Percentiles rank a stretch among this genome's conserved stretches.
Conservation (phyloP, 2,797 vertebrate genomes). For the Gorsachius magnificus region DNA sequence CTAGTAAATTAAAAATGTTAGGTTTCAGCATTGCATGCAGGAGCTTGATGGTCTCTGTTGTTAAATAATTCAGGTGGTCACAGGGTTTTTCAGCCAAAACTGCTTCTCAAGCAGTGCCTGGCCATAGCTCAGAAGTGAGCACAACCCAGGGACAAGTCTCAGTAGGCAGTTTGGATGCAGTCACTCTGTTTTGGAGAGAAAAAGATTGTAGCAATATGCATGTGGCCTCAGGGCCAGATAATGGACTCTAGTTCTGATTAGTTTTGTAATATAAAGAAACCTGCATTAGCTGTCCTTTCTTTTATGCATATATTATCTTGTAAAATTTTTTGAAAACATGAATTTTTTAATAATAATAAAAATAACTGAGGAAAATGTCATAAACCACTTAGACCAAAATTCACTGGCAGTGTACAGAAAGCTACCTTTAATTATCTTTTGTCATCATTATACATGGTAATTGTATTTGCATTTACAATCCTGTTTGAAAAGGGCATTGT, state of each 20-base stretch:
- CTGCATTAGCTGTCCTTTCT: background rate
- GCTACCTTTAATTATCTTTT: constrained; percentile 19
- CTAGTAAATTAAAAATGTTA: background rate
- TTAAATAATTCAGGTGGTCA: background rate
- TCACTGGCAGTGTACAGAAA: background rate
- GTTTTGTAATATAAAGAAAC: background rate
- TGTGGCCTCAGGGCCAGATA: background rate
- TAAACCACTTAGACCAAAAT: background rate
- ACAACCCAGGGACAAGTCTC: background rate
- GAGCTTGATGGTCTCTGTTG: background rate
- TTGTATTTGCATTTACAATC: constrained; percentile 49
- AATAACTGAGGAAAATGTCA: background rate
- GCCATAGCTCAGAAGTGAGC: background rate
- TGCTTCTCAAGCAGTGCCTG: background rate
- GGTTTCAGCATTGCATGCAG: background rate
- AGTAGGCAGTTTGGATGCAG: background rate
- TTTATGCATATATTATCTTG: background rate
- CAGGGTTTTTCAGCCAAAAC: background rate
- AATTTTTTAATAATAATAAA: background rate
- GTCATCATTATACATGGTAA: background rate
- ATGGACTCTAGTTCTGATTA: background rate
- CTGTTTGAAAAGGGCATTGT: constrained; percentile 62
- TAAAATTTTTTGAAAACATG: background rate
- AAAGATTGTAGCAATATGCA: background rate
- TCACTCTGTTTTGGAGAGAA: background rate